Evolutionary conservation across 2,797 vertebrate species (phyloP).

Genomic region (Oophaga sylvatica): DNA sequence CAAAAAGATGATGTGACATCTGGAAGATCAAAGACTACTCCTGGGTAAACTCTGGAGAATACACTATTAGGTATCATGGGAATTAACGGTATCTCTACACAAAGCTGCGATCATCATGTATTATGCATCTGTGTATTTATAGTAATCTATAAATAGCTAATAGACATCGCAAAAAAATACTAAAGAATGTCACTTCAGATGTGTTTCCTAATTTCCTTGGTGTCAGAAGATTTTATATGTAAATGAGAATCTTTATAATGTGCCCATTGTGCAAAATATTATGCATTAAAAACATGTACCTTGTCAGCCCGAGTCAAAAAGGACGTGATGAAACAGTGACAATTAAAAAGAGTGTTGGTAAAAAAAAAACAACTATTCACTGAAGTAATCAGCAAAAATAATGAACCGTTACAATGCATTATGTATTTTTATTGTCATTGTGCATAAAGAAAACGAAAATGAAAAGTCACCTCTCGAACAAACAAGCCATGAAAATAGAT

Average conservation of each 20-base stretch:
- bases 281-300: neutral
- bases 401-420: conserved; percentile 46
- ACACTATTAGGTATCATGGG: conserved; percentile 31
- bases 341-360: conserved; percentile 45
- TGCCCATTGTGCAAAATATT: conserved; percentile 31
- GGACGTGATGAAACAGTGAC: conserved; percentile 17
- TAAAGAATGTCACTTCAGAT: conserved; percentile 32
- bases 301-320: conserved; percentile 34
- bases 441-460: conserved; percentile 4
- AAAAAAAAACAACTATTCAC: conserved; percentile 30
- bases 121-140: conserved; percentile 46
- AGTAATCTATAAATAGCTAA: conserved; percentile 45
- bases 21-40: conserved; percentile 44
- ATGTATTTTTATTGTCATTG: conserved; percentile 44
- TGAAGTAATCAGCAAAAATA: conserved; percentile 50
- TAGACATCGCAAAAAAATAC: neutral
- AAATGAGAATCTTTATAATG: conserved; percentile 32
- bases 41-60: conserved; percentile 40
- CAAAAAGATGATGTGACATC: conserved; percentile 35
- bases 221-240: conserved; percentile 2
- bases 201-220: conserved; percentile 28
- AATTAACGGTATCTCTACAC: conserved; percentile 30
- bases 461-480: conserved; percentile 29
- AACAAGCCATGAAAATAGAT: conserved; percentile 36
- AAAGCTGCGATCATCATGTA: conserved; percentile 29